These are phyloP conservation scores for Drosophila imparisetae DNA, from an alignment of 2,888 invertebrate species.

Conservation along the genomic window DNA sequence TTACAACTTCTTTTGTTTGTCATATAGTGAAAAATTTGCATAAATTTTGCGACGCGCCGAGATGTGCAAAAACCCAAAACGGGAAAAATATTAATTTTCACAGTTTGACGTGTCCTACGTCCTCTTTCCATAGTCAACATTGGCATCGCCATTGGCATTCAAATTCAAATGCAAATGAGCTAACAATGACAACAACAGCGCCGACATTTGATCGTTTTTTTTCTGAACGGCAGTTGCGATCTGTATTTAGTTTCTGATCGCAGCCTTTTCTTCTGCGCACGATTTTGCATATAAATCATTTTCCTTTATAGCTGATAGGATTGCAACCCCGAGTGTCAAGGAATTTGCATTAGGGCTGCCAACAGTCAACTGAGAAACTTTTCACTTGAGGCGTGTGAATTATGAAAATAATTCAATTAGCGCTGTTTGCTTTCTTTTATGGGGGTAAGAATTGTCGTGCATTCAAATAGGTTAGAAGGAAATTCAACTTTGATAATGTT, in stretches of 20 bases:
- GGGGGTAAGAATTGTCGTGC: neutral
- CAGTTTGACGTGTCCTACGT: conserved; percentile 71
- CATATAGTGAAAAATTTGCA: conserved; percentile 72
- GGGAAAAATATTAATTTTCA: conserved; percentile 82
- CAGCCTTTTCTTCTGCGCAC: conserved; percentile 29
- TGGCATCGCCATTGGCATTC: conserved; percentile 49
- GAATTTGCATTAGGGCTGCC: conserved; percentile 72
- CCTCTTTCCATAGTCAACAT: conserved; percentile 7
- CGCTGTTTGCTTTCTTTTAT: conserved; percentile 3
- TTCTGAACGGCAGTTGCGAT: conserved; percentile 32
- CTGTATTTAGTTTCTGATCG: conserved; percentile 40
- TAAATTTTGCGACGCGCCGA: conserved; percentile 72
- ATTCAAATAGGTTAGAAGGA: conserved; percentile 2
- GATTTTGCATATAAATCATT: conserved; percentile 77
- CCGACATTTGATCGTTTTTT: conserved; percentile 79
- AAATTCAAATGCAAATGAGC: conserved; percentile 81
- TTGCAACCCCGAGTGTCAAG: conserved; percentile 69
- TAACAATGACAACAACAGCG: conserved; percentile 70
- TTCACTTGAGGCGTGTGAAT: conserved; percentile 46
- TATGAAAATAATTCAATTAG: conserved; percentile 51
- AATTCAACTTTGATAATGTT: conserved; percentile 20
- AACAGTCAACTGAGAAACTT: conserved; percentile 12
- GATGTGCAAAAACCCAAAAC: conserved; percentile 63
- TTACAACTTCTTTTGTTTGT: conserved; percentile 69
- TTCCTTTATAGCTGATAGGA: conserved; percentile 47